Conservation (phyloP, 2,797 vertebrate genomes). For the Natrix natrix region DNA sequence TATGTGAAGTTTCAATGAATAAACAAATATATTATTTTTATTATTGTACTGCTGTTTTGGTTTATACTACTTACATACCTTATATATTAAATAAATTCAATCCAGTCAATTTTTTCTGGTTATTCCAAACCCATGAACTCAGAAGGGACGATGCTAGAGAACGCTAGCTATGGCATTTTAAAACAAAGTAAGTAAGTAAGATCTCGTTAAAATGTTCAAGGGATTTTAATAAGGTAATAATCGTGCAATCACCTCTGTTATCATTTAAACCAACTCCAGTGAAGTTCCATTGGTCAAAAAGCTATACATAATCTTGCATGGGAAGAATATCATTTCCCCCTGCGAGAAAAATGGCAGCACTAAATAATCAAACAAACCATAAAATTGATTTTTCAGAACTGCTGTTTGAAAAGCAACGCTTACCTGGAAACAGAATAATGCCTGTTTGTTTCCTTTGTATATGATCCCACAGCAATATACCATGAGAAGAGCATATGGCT, state of each 20-base stretch:
- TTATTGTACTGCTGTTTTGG: neutral
- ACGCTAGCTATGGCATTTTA: neutral
- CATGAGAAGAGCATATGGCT: conserved; percentile 74
- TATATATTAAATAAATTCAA: neutral
- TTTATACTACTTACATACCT: neutral
- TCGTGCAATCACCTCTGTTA: conserved; percentile 20
- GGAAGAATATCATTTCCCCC: conserved; percentile 4
- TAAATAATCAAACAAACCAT: conserved; percentile 52
- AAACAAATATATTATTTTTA: neutral
- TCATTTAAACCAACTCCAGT: conserved; percentile 15
- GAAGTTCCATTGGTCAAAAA: conserved; percentile 20
- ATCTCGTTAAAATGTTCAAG: neutral
- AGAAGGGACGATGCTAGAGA: neutral
- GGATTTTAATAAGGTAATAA: conserved; percentile 18
- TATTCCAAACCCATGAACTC: neutral
- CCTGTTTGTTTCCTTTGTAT: conserved; percentile 45
- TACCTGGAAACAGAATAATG: conserved; percentile 48
- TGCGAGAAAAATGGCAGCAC: conserved; percentile 14
- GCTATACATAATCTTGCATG: neutral
- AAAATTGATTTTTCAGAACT: conserved; percentile 48
- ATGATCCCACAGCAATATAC: conserved; percentile 47
- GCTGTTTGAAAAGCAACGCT: conserved; percentile 52
- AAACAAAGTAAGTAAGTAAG: neutral
- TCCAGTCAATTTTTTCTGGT: neutral
- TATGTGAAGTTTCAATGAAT: neutral